phyloP scores from a whole-genome alignment of 1,140 invertebrate genomes.

The Leucophenga varia region DNA sequence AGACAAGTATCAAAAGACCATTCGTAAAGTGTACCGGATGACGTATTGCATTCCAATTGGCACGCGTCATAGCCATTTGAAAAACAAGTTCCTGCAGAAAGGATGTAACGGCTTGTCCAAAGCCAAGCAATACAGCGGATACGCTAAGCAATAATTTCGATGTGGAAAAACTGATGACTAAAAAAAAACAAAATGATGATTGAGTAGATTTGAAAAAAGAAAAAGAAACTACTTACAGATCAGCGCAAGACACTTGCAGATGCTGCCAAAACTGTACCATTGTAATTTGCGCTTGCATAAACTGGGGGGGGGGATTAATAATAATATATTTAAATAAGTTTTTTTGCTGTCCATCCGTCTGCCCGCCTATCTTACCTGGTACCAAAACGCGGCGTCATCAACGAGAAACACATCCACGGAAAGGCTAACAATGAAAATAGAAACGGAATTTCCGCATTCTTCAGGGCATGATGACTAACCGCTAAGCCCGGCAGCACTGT shows the following conservation, averaged over 20 bases:
- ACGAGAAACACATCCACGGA: slow-evolving; percentile 54
- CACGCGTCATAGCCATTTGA: slow-evolving; percentile 47
- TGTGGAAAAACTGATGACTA: slow-evolving; percentile 51
- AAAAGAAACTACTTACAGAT: slow-evolving; percentile 36
- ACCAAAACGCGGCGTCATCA: slow-evolving; percentile 53
- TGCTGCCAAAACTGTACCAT: slow-evolving; percentile 48
- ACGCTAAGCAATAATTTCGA: slow-evolving; percentile 51
- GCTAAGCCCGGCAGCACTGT: slow-evolving; percentile 47
- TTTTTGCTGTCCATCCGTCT: no score
- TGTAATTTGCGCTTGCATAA: slow-evolving; percentile 47
- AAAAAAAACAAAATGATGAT: not conserved
- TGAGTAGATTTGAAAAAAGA: not conserved
- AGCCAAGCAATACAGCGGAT: slow-evolving; percentile 46
- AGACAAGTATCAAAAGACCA: slow-evolving; percentile 43
- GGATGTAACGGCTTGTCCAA: slow-evolving; percentile 51
- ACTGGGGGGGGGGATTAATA: no score
- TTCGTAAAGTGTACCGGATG: slow-evolving; percentile 48
- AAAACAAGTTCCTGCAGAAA: slow-evolving; percentile 50
- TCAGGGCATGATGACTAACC: slow-evolving; percentile 44
- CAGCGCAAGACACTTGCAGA: slow-evolving; percentile 43
- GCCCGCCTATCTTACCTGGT: slow-evolving; percentile 6
- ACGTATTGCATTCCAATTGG: slow-evolving; percentile 48
- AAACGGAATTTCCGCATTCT: slow-evolving; percentile 53
- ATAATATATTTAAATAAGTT: no score
- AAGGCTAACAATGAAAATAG: slow-evolving; percentile 53